Base-by-base conservation (phyloP, 2,113 vertebrate species). In the Anseranas semipalmata region DNA sequence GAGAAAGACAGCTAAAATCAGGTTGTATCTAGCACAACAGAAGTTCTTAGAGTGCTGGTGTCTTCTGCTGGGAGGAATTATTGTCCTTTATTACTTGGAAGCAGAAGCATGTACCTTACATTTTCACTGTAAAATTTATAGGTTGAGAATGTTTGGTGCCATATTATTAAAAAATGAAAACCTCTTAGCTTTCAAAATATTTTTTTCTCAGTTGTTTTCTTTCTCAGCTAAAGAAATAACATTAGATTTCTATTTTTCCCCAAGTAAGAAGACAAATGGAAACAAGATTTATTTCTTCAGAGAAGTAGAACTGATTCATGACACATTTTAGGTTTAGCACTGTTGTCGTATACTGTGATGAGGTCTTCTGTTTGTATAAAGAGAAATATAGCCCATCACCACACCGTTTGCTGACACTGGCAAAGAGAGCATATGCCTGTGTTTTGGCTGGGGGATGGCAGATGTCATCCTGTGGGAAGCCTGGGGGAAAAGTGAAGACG, bases 381-480 rank as follows among this genome's bases (percentile, higher is more conserved):
- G 48, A 75, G 35, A 68, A 85, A 60, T 22, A 50, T 79, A 70
- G 63, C 89, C 85, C 83, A 41, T 75, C 80, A 78, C 73, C 77
- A 76, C 0, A 1, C 28, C 17, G 59, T 63, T 87, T 96, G 95
- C 88, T 96, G 97, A 90, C 86, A 28, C 68, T 70, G 82, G 81
- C 67, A 87, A 82, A 55, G 55, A 71, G 89, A 87, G 71, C 91
- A 86, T 70, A 89, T 89, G 90, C 70, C 48, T 22, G 12, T 87
- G n/a, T 91, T 96, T 91, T 60, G 59, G 37, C 77, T 90, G 58
- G 59, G 58, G 87, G 45, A 58, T 73, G 78, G 82, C 93, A 95
- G 93, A 96, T 88, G 65, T 72, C 72, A 65, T 83, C 20, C 73
- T 59, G 56, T 4, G 13, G 53, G 35, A 94, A 83, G 76, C 63